These are phyloP conservation scores for Dasysyrphus albostriatus DNA, from an alignment of 2,888 invertebrate species.

Conservation along the genomic window DNA sequence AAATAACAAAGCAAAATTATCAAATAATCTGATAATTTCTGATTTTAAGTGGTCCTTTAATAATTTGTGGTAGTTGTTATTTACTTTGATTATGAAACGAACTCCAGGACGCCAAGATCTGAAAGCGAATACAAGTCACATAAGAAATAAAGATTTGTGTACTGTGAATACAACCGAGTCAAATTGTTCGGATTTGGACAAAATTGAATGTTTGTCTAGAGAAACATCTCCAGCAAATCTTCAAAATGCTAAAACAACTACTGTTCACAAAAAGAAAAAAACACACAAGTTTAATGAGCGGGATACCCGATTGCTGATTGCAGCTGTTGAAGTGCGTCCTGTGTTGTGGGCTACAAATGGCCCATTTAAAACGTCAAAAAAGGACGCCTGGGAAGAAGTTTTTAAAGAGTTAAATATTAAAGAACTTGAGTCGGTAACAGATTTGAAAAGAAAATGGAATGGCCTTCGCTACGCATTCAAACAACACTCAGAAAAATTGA, in stretches of 20 bases:
- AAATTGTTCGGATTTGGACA: no score
- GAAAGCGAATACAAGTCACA: no score
- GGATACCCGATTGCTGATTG: not conserved
- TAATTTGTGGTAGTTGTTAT: no score
- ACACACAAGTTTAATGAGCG: not conserved
- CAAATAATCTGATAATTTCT: no score
- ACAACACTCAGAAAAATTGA: not conserved
- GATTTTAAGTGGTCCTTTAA: no score
- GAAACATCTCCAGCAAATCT: not conserved
- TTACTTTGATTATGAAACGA: no score
- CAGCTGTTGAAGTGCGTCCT: not conserved
- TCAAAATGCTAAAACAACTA: not conserved
- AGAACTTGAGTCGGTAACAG: not conserved
- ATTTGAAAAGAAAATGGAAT: not conserved
- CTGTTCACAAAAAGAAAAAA: not conserved
- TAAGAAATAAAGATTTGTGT: no score
- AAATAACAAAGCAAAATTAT: no score
- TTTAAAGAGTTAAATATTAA: not conserved
- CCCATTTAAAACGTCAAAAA: not conserved
- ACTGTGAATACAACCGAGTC: no score
- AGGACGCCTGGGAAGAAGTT: not conserved
- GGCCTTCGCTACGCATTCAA: not conserved
- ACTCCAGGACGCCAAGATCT: no score
- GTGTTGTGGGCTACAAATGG: not conserved
- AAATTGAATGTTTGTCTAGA: no score